Percentiles rank a stretch among this genome's conserved stretches.
Evolutionary conservation across 2,888 invertebrate genomes (phyloP).

Genomic region (Exephanes ischioxanthus): DNA sequence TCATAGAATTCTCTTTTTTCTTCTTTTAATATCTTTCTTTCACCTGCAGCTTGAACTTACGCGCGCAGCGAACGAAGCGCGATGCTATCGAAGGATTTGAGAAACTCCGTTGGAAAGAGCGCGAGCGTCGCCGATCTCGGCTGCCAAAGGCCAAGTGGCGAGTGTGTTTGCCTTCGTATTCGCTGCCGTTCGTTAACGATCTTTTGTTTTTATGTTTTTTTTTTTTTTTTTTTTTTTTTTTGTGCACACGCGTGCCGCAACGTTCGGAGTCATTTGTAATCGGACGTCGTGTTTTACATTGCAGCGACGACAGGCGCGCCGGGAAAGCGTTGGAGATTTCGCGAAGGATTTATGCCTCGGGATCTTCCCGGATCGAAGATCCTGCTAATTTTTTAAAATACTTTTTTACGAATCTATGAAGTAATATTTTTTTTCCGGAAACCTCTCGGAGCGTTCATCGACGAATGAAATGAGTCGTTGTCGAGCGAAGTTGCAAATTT

Average conservation of each 20-base stretch:
- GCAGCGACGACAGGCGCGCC: background rate
- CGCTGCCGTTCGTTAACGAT: conserved; percentile 33
- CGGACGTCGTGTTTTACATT: background rate
- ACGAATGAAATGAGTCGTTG: background rate
- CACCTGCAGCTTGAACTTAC: background rate
- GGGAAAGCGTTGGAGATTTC: background rate
- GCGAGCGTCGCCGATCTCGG: conserved; percentile 1
- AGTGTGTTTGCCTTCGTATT: conserved; percentile 42
- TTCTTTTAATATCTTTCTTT: conserved; percentile 6
- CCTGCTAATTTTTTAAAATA: background rate
- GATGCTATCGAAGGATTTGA: conserved; percentile 30
- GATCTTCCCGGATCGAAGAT: conserved; percentile 1
- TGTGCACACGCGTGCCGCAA: background rate
- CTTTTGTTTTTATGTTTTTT: background rate
- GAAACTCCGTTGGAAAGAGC: conserved; percentile 15
- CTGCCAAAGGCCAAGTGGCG: conserved; percentile 24
- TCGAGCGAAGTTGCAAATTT: background rate
- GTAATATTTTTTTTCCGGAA: background rate
- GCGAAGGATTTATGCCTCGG: background rate
- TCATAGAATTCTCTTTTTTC: background rate
- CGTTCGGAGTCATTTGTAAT: conserved; percentile 13
- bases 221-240: no score
- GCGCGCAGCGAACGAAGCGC: background rate
- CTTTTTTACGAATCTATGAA: background rate
- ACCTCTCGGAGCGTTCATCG: background rate